Base-by-base conservation (phyloP, 1,140 invertebrate genomes). In the Drosophila pseudoananassae region DNA sequence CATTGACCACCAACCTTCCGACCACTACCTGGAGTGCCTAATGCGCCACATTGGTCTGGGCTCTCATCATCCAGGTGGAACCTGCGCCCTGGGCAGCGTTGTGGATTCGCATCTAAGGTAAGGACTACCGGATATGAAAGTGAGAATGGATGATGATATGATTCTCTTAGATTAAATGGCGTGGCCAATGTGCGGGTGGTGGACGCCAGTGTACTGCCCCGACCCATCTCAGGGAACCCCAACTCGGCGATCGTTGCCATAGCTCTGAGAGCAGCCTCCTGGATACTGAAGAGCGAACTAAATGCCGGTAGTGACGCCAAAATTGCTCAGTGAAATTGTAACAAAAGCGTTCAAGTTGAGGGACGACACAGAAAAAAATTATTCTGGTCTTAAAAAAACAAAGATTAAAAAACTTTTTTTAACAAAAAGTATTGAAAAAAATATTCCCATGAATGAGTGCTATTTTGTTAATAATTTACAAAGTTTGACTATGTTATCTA, bases 171-270 rank as follows among this genome's bases (percentile, higher is more conserved):
- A 70, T 94, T 96, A 0, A 93, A 92, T 73, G 93, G 94, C 0
- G 90, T 96, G 0, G 83, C 92, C 3, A 93, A 94, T 31, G 75
- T 97, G 3, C 92, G 96, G 31, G 93, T 96, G 61, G 93, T 95
- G 33, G 96, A 96, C 76, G 94, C 95, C 9, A 96, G 96, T 78
- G 92, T 96, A 8, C 75, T 97, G 31, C 96, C 96, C 0, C 92
- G 93, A 0, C 94, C 95, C 0, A 91, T 95, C 29, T 95, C 95
- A 0, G 93, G 95, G 6, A 94, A 93, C 59, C 95, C 95, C 0
- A 96, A 96, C 85, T 95, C 95, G 1, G 93, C 94, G 1, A 90
- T 96, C 5, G 91, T 95, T 1, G 94, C 94, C 4, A 93, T 96
- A 76, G 95, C 95, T 0, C 94, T 96, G 76, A 93, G 92, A 55